Base-by-base conservation (phyloP, 2,888 invertebrate genomes). In the Zele albiditarsus region DNA sequence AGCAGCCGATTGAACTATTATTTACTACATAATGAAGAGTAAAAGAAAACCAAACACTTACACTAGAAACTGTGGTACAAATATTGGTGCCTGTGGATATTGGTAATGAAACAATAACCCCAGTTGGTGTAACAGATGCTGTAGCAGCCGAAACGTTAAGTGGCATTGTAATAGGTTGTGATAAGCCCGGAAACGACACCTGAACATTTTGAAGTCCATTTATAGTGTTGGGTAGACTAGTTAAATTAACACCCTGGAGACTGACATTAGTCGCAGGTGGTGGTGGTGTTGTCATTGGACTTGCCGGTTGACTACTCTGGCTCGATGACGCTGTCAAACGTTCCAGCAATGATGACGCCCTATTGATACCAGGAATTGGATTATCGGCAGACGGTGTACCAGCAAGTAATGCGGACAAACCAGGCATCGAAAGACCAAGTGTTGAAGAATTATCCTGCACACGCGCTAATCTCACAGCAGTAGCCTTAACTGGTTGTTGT, bases 121-220 rank as follows among this genome's bases (percentile, higher is more conserved):
- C 94, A 62, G 92, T 90, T 74, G 91, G 90, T 65, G 87, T 87
- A 73, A 90, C 90, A 67, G 90, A 87, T 78, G 90, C 90, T 75
- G 91, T 86, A 46, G 94, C 92, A 42, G 94, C 93, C 53, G 95
- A 94, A 79, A 94, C 93, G 82, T 93, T 94, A 77, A 95, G 89
- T 57, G 95, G 94, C 83, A 95, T 90, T 68, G 96, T 96, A 82
- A 96, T 95, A 4, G 96, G 96, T 81, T 96, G 95, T n/a, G 95
- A 92, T 73, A 96, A 92, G 57, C 95, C 96, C 14, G 96, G 95
- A 84, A 96, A 93, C 86, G 96, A 96, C 66, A 95, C 93, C 90
- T 95, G 94, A 71, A 95, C 94, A 89, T 95, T 95, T 88, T 95
- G 95, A 68, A 95, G 90, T 33, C 94, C 94, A 77, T 95, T 93